Evolutionary conservation across 2,797 vertebrate genomes (phyloP).

Genomic region (Todus mexicanus): DNA sequence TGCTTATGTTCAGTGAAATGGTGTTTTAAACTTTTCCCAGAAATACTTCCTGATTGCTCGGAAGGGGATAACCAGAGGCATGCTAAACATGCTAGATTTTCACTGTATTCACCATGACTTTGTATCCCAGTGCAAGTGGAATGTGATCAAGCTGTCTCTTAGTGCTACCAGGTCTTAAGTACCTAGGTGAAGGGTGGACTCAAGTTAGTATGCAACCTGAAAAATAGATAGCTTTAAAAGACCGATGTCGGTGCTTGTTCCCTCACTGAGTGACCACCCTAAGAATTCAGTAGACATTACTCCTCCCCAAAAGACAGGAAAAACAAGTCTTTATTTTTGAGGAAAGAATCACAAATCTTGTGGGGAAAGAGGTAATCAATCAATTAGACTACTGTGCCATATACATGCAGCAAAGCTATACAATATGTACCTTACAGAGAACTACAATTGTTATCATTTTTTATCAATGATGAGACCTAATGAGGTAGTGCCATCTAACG

Average conservation of each 20-base stretch:
- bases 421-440: fast-evolving
- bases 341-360: background rate
- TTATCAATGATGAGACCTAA: background rate
- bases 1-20: background rate
- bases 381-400: background rate
- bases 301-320: background rate
- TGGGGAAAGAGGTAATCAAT: background rate
- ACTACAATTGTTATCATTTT: background rate
- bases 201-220: background rate
- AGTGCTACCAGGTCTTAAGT: background rate
- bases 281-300: background rate
- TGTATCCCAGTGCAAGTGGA: background rate
- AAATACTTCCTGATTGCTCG: background rate
- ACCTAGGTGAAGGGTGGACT: background rate
- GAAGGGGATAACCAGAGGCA: background rate
- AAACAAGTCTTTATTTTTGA: background rate
- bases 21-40: background rate
- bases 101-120: background rate
- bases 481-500: background rate
- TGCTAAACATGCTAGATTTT: background rate
- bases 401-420: background rate
- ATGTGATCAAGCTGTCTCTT: background rate
- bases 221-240: background rate
- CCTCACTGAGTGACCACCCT: background rate
- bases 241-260: background rate